phyloP scores from a whole-genome alignment of 1,140 invertebrate species.

The Apolygus lucorum region DNA sequence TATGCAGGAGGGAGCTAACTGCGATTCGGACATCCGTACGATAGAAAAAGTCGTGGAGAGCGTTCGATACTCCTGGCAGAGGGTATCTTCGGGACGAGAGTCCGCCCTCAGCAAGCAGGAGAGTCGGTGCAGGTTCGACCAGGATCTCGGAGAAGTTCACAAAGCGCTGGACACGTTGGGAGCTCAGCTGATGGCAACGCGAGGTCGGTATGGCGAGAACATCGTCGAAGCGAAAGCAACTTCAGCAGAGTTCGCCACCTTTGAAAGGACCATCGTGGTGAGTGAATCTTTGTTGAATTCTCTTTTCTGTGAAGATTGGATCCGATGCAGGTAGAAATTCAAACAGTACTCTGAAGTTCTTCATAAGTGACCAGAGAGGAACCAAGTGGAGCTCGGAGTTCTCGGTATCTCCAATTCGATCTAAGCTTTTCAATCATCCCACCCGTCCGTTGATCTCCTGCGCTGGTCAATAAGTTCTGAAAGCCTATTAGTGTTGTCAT shows the following conservation, averaged over 20 bases:
- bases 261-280: constrained; percentile 72
- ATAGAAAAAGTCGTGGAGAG: constrained; percentile 52
- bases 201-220: constrained; percentile 63
- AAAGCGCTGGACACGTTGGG: constrained; percentile 57
- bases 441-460: too few relatives aligned
- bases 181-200: constrained; percentile 51
- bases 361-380: too few relatives aligned
- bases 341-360: too few relatives aligned
- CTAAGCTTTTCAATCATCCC: too few relatives aligned
- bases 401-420: too few relatives aligned
- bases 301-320: too few relatives aligned
- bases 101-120: constrained; percentile 53
- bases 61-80: constrained; percentile 48
- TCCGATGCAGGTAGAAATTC: too few relatives aligned
- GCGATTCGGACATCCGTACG: constrained; percentile 58
- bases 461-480: too few relatives aligned
- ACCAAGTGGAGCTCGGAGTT: too few relatives aligned
- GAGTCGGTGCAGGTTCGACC: constrained; percentile 58
- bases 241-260: constrained; percentile 62
- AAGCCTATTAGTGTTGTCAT: too few relatives aligned
- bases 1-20: constrained; percentile 45
- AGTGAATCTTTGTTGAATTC: too few relatives aligned
- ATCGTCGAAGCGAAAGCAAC: constrained; percentile 56
- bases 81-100: constrained; percentile 50
- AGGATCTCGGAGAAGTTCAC: constrained; percentile 64